Conservation (phyloP, 2,113 vertebrate genomes). For the Bubo blakistoni region DNA sequence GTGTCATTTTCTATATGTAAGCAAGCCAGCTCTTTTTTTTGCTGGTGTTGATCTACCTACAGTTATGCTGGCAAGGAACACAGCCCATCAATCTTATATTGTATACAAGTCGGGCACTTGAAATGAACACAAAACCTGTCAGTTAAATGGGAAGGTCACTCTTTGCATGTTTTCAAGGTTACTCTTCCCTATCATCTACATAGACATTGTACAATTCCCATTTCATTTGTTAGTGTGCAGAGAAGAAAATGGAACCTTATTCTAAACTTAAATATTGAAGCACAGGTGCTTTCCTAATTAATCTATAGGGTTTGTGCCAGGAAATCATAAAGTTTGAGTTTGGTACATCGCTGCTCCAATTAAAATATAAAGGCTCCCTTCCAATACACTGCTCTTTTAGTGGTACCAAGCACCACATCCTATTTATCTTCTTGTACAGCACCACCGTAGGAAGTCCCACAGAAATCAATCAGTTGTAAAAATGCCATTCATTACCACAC, state of each 20-base stretch:
- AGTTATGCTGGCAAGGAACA: background rate
- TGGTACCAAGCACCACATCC: background rate
- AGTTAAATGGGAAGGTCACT: background rate
- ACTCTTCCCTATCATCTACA: background rate
- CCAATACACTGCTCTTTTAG: background rate
- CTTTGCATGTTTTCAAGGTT: background rate
- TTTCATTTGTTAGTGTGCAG: background rate
- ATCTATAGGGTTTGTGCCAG: background rate
- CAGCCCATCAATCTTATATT: background rate
- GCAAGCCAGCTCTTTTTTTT: background rate
- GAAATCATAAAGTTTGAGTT: background rate
- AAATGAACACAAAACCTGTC: constrained; percentile 6
- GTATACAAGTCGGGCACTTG: background rate
- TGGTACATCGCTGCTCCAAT: background rate
- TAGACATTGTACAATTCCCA: background rate
- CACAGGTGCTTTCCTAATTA: background rate
- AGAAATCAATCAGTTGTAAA: background rate
- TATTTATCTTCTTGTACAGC: background rate
- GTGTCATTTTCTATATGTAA: background rate
- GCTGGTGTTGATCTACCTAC: background rate
- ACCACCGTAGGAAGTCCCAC: background rate
- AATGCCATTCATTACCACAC: background rate
- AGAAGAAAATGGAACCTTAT: background rate
- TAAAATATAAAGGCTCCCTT: background rate
- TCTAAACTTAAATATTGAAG: background rate